Evolutionary conservation across 1,140 invertebrate genomes (phyloP).

Genomic region (Drosophila equinoxialis): DNA sequence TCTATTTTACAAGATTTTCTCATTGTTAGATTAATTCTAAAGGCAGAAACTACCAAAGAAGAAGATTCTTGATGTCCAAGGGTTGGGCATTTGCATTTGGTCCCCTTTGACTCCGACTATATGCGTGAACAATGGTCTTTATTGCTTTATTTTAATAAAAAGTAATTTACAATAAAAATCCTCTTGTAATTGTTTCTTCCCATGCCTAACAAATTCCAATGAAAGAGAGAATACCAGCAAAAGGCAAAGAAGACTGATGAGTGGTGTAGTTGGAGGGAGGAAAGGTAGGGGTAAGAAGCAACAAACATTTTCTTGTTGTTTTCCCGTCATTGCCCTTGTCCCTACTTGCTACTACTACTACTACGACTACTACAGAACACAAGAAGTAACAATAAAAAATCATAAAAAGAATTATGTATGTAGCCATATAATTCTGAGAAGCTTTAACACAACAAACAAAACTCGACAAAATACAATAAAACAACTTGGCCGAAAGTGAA

Average conservation of each 20-base stretch:
- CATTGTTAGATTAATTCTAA: no score
- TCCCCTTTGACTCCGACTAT: no score
- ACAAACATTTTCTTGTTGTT: neutral
- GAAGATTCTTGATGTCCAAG: no score
- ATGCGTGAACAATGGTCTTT: neutral
- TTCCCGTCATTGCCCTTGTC: neutral
- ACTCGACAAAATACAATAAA: constrained; percentile 12
- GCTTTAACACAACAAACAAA: constrained; percentile 11
- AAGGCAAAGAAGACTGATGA: neutral
- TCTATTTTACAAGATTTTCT: no score
- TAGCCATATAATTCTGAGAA: constrained; percentile 7
- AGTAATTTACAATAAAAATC: neutral
- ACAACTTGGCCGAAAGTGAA: constrained; percentile 20
- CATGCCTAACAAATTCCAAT: neutral
- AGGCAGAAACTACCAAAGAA: no score
- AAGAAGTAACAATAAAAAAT: neutral
- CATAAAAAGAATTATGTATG: constrained; percentile 11
- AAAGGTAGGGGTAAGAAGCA: neutral
- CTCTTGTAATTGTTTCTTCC: neutral
- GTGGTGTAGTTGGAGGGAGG: neutral
- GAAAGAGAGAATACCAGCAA: constrained; percentile 1
- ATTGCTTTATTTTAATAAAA: constrained; percentile 7
- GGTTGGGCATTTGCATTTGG: no score
- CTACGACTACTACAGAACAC: no score
- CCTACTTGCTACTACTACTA: no score